These are phyloP conservation scores for Chanos chanos DNA, from an alignment of 2,797 vertebrate species.

Conservation along the genomic window DNA sequence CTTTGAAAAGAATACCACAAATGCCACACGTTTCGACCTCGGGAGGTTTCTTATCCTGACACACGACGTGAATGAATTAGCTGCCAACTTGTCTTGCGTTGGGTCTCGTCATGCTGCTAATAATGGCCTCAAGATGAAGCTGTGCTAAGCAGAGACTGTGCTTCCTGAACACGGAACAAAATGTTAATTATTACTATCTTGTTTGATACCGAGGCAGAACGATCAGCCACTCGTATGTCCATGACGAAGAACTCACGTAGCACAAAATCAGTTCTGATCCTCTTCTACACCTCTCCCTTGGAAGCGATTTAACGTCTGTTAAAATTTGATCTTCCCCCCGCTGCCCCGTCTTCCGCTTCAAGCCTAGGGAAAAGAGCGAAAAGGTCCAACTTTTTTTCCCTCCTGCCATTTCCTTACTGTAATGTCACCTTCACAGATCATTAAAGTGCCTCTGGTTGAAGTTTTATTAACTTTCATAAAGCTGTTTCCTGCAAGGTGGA, in stretches of 20 bases:
- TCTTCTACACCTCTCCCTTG: not conserved
- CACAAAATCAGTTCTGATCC: slow-evolving; percentile 17
- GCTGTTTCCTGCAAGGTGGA: not conserved
- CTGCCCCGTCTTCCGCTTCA: not conserved
- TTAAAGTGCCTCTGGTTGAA: slow-evolving; percentile 3
- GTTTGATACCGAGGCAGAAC: not conserved
- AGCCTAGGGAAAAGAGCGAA: not conserved
- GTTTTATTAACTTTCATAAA: not conserved
- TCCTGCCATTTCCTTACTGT: not conserved
- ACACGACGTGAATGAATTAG: no score
- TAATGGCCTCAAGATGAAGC: not conserved
- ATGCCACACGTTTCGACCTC: not conserved
- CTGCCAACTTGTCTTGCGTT: not conserved
- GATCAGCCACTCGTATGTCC: not conserved
- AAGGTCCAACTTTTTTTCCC: not conserved
- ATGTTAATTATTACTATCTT: no score
- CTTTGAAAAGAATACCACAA: not conserved
- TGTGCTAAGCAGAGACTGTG: not conserved
- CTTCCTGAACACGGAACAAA: no score
- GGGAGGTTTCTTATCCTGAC: not conserved
- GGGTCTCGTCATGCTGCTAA: not conserved
- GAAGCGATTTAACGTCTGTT: slow-evolving; percentile 22
- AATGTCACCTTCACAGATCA: slow-evolving; percentile 3
- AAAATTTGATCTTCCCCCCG: slow-evolving; percentile 1
- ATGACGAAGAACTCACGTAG: not conserved